Evolutionary conservation across 2,113 vertebrate species (phyloP), one percentile per base, ranked within the genome.

Genomic region (Protobothrops flavoviridis): DNA sequence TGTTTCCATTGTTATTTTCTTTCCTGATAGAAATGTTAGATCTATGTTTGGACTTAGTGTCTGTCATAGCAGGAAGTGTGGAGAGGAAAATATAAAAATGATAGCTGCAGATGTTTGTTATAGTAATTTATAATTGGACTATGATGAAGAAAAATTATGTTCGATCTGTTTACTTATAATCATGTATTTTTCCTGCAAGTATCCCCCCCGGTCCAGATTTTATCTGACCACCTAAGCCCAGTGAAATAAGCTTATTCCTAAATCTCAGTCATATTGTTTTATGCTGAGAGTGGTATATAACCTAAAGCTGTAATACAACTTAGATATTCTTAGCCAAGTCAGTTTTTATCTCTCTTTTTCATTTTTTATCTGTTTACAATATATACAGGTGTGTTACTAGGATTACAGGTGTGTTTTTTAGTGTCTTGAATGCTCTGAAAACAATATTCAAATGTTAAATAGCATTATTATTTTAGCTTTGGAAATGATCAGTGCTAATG

Each of bases 1-100:
- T 64, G 11, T 9, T 23, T 64, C 81, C 92, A 39, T 33, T 24
- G 1, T 12, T 0, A 29, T 95, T 96, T 90, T 96, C 33, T 88
- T 45, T 17, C 85, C 52, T 2, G 48, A 45, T 81, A 92, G 23
- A 43, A 91, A 90, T 12, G 45, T 69, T 86, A 61, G 5, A 29
- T 10, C n/a, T 92, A 92, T 17, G 45, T 93, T 93, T 95, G 95
- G 94, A 96, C 93, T 95, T 95, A 93, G 92, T 0, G 85, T 17
- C 13, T 88, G 2, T 43, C 53, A 89, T 21, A 59, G 56, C 12
- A 90, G 81, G 90, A 91, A 94, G 95, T 95, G 94, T 94, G 95
- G 94, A 91, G 94, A 56, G 74, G 92, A 89, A 85, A 88, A 55
- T 52, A 88, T 88, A 85, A 93, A 93, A 94, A 94, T 53, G 3